These are phyloP conservation scores for Microtus richardsoni DNA, from an alignment of 2,113 vertebrate genomes.

Conservation along the genomic window DNA sequence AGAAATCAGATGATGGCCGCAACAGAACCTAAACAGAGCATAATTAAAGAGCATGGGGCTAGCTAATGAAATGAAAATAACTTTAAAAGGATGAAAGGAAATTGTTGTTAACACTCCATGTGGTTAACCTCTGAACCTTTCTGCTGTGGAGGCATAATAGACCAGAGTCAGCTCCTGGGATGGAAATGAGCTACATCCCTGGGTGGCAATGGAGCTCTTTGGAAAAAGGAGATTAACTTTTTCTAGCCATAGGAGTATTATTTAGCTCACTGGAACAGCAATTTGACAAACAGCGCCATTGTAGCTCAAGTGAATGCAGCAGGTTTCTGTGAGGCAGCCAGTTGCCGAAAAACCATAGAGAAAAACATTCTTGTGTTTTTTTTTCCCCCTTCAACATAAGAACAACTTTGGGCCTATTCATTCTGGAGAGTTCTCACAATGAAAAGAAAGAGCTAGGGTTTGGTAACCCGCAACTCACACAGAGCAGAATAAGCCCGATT, in stretches of 20 bases:
- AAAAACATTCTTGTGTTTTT: background rate
- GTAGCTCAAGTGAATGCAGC: background rate
- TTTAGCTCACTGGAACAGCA: constrained; percentile 57
- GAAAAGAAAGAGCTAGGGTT: background rate
- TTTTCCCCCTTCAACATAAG: background rate
- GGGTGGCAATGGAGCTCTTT: constrained; percentile 60
- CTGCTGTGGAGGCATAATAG: constrained; percentile 70
- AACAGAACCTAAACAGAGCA: constrained; percentile 74
- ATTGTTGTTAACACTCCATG: constrained; percentile 67
- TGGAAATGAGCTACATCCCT: constrained; percentile 61
- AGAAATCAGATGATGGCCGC: constrained; percentile 78
- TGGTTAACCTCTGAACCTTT: constrained; percentile 56
- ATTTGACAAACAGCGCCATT: constrained; percentile 69
- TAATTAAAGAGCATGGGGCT: constrained; percentile 71
- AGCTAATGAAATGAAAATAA: constrained; percentile 79
- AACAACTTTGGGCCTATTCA: background rate
- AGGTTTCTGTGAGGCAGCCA: constrained; percentile 22
- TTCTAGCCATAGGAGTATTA: constrained; percentile 34
- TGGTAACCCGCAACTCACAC: background rate
- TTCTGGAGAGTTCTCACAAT: background rate
- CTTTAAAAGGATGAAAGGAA: constrained; percentile 75
- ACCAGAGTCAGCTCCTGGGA: constrained; percentile 61
- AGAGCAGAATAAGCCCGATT: background rate
- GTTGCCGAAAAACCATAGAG: background rate
- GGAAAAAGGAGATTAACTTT: constrained; percentile 68